These are phyloP conservation scores for Procavia capensis DNA, from an alignment of 2,113 vertebrate species.

Conservation along the genomic window DNA sequence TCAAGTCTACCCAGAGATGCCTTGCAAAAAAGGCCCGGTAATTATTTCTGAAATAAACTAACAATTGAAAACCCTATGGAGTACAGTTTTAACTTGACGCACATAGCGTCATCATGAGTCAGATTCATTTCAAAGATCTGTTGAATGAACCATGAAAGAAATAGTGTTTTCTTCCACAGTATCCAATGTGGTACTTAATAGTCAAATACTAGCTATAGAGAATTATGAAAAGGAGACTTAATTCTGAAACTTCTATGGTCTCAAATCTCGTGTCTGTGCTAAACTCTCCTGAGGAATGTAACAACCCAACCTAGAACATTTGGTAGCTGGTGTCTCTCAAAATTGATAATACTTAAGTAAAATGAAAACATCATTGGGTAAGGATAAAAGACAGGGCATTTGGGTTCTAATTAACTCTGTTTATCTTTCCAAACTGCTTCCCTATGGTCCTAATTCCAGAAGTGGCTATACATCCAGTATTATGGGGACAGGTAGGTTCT, in stretches of 20 bases:
- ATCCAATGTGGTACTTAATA: background rate
- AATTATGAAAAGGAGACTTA: constrained; percentile 3
- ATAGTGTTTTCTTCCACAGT: background rate
- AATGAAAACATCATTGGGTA: background rate
- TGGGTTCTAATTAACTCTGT: background rate
- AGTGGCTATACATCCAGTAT: constrained; percentile 17
- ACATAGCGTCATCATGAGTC: background rate
- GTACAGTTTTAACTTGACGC: too few species aligned
- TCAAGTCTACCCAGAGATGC: too few species aligned
- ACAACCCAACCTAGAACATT: background rate
- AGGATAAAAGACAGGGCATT: background rate
- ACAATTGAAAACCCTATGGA: too few species aligned
- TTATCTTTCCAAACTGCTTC: background rate
- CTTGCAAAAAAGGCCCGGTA: background rate
- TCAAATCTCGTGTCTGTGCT: background rate
- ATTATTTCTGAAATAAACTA: background rate
- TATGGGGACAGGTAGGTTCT: background rate
- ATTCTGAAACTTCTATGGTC: background rate
- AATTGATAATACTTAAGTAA: background rate
- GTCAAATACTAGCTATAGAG: background rate
- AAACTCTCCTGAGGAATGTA: background rate
- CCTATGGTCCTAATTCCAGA: background rate
- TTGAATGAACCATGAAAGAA: background rate
- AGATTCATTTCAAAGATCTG: background rate
- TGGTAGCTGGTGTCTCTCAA: background rate